A percentile compares a stretch with the other conserved stretches of the same genome.
Evolutionary conservation across 2,797 vertebrate genomes (phyloP).

Genomic region (Poecilia gillii): DNA sequence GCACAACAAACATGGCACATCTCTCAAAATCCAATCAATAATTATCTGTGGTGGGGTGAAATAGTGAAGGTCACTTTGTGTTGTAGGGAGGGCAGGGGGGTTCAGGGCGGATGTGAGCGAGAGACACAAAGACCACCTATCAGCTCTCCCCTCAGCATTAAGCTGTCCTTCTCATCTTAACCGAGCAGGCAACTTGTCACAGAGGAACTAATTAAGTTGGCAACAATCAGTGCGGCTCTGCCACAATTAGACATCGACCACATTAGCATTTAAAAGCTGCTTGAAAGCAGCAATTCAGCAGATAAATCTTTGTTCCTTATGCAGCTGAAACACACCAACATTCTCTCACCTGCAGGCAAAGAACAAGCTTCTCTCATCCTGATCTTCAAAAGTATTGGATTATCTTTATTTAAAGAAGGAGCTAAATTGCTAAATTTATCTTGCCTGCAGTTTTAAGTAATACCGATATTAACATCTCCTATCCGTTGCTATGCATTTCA

Average conservation of each 20-base stretch:
- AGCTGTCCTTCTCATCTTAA: conserved; percentile 47
- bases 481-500: not conserved
- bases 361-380: conserved; percentile 27
- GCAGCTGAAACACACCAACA: conserved; percentile 36
- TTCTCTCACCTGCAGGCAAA: conserved; percentile 40
- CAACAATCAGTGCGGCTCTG: conserved; percentile 27
- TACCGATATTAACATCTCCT: not conserved
- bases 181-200: conserved; percentile 55
- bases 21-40: conserved; percentile 35
- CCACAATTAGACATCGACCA: conserved; percentile 39
- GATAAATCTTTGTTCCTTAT: conserved; percentile 38
- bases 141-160: conserved; percentile 40
- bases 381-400: conserved; percentile 5
- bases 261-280: conserved; percentile 42
- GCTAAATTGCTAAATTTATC: conserved; percentile 10
- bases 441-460: not conserved
- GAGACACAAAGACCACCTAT: conserved; percentile 41
- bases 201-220: conserved; percentile 69
- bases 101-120: not conserved
- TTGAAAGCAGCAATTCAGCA: conserved; percentile 43
- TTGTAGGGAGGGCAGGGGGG: not conserved
- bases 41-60: conserved; percentile 15
- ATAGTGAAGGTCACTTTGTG: conserved; percentile 16
- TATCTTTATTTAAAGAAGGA: not conserved
- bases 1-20: conserved; percentile 7